phyloP scores from a whole-genome alignment of 2,797 vertebrate genomes.

The Falco berigora region DNA sequence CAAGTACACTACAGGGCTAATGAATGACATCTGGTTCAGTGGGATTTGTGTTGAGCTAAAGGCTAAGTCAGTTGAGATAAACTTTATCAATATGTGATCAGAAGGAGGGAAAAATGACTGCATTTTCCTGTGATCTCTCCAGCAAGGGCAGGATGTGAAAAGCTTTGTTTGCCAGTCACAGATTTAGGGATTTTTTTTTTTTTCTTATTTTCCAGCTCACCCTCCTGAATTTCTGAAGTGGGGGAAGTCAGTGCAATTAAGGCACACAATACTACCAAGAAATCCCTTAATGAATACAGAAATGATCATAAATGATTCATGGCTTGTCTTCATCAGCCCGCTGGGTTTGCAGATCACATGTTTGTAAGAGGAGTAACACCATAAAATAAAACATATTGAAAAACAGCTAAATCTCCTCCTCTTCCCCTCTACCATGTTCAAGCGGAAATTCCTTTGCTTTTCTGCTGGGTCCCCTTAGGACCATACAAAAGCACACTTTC shows the following conservation, averaged over 20 bases:
- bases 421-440: neutral
- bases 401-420: conserved; percentile 27
- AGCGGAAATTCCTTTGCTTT: neutral
- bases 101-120: neutral
- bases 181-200: neutral
- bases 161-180: neutral
- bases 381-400: conserved; percentile 23
- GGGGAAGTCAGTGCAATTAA: conserved; percentile 46
- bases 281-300: conserved; percentile 56
- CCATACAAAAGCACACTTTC: neutral
- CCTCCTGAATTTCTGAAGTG: conserved; percentile 39
- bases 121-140: conserved; percentile 41
- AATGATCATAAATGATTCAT: conserved; percentile 66
- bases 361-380: neutral
- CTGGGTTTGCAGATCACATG: conserved; percentile 6
- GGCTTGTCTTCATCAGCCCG: conserved; percentile 12
- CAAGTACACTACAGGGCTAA: neutral
- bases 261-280: conserved; percentile 17
- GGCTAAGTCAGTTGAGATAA: neutral
- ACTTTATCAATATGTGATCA: conserved; percentile 63
- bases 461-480: neutral
- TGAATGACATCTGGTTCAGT: neutral
- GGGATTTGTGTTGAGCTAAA: conserved; percentile 1
- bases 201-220: neutral
- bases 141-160: neutral